Base-by-base conservation (phyloP, 2,888 invertebrate species). In the Venusia cambrica region DNA sequence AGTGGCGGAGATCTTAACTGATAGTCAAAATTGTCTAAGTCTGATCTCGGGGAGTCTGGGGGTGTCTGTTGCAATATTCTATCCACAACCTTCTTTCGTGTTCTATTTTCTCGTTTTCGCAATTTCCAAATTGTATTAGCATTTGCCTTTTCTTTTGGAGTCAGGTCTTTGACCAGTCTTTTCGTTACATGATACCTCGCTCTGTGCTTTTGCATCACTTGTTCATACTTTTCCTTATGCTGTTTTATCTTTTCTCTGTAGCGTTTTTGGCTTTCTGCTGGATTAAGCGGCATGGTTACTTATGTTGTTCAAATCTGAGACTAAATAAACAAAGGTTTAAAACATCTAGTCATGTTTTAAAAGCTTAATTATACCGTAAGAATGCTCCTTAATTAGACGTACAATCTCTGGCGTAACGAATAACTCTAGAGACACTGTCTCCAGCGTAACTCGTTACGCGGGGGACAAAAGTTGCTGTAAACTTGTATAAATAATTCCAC, bases 191-290 rank as follows among this genome's bases (percentile, higher is more conserved):
- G 44, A 26, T 47, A 47, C 10, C 27, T 13, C 3, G 16, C 39
- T 20, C 34, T 15, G 7, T 43, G 13, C 5, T 43, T 43, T 26
- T 5, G 27, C 20, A 44, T 43, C 7, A 15, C 22, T 4, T 37
- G 26, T 35, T 40, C 40, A 15, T 40, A 38, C 13, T 26, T 34
- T 20, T 38, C 37, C n/a, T 28, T 31, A 10, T 40, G 15, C 7
- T 16, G 24, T 44, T 41, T 47, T 18, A 31, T n/a, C 21, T 30
- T 46, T 34, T 33, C 34, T 34, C 28, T 38, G 22, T 34, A 46
- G 3, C 46, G 34, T 14, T 12, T 38, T 12, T 45, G 45, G 11
- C 7, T 33, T 32, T 45, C 41, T 21, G 38, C 35, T 3, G 21
- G 7, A 7, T 20, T 21, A 5, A 45, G 17, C 14, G 35, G 34